Evolutionary conservation across 2,888 invertebrate species (phyloP), one percentile per base, ranked within the genome.

Genomic region (Drosophila villosipedis): DNA sequence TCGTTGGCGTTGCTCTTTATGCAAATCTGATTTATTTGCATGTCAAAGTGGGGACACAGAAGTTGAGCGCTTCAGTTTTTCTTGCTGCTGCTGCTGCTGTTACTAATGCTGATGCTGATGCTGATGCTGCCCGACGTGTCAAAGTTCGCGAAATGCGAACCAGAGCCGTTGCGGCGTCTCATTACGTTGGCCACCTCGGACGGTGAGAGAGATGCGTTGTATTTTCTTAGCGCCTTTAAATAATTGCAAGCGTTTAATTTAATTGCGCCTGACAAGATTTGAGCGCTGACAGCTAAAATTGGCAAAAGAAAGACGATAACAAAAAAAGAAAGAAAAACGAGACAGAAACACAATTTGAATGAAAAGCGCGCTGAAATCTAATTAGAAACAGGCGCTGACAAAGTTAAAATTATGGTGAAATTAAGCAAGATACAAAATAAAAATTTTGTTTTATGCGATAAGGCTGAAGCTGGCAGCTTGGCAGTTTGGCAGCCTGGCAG

Each of bases 21-120:
- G 91, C 76, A 88, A 92, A 91, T 91, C 83, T 82, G 83, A 91
- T 91, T 92, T 90, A 90, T 90, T 90, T 91, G 82, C 86, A 80
- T 91, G 86, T 88, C 91, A 84, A 89, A 88, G 89, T 76, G 73
- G 74, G 73, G 69, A 68, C 66, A 64, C 22, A 4, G 73, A 61
- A 58, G 33, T 55, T 67, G 67, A 65, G 71, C 16, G 50, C 68
- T 12, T 50, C 54, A 54, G 50, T 70, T 76, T 70, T 63, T 60
- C 52, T 52, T 33, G 52, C 25, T 47, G 59, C 4, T 39, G 52
- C 28, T 37, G 52, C 25, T 50, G 52, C 4, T 39, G 53, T 3
- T 25, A 25, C 25, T 25, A 2, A 1, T 1, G 25, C 60, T 61
- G 60, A 49, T 22, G 22, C 7, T 47, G 53, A 49, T 22, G 47